phyloP scores from a whole-genome alignment of 2,888 invertebrate genomes.

The Nematopogon swammerdamellus region DNA sequence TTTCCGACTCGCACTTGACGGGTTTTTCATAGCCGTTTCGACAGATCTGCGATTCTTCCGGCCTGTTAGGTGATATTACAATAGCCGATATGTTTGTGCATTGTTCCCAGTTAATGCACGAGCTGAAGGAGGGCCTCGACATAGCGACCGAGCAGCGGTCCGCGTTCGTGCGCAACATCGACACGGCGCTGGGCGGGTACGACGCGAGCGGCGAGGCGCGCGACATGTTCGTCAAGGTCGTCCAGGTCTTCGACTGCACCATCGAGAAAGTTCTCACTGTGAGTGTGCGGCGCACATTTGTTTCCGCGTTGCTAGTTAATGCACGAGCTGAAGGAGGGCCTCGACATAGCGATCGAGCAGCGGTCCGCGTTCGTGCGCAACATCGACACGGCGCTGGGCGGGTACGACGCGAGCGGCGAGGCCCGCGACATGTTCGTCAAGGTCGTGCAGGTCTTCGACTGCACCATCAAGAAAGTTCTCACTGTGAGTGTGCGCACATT shows the following conservation, averaged over 20 bases:
- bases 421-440: slow-evolving; percentile 45
- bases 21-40: too few relatives aligned
- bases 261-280: slow-evolving; percentile 72
- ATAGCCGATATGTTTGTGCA: neutral
- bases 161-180: slow-evolving; percentile 67
- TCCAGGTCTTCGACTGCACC: slow-evolving; percentile 74
- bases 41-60: too few relatives aligned
- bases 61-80: too few relatives aligned
- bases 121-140: slow-evolving; percentile 85
- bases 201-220: slow-evolving; percentile 32
- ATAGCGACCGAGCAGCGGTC: slow-evolving; percentile 80
- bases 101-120: slow-evolving; percentile 74
- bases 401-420: slow-evolving; percentile 36
- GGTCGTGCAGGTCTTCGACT: slow-evolving; percentile 70
- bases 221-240: slow-evolving; percentile 52
- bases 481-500: slow-evolving; percentile 53
- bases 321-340: slow-evolving; percentile 86
- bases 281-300: slow-evolving; percentile 11
- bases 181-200: slow-evolving; percentile 52
- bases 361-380: slow-evolving; percentile 72
- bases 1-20: too few relatives aligned
- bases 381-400: slow-evolving; percentile 55
- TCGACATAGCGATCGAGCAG: slow-evolving; percentile 79
- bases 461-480: slow-evolving; percentile 70
- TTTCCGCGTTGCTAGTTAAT: slow-evolving; percentile 56